Conservation (phyloP, 1,140 invertebrate genomes). For the Temnothorax longispinosus region DNA sequence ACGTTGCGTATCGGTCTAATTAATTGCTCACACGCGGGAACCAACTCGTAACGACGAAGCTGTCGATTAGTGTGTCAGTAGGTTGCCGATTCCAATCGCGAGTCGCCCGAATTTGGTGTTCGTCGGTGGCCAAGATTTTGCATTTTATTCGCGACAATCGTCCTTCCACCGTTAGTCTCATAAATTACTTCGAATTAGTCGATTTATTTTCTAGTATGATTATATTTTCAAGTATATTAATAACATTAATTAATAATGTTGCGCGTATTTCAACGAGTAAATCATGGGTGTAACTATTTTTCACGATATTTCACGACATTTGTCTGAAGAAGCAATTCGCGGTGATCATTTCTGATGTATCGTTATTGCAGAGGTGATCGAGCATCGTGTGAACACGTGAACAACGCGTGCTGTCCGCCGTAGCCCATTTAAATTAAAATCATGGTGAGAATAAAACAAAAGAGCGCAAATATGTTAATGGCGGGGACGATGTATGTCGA, state of each 20-base stretch:
- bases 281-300: no score
- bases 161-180: not conserved
- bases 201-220: not conserved
- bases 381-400: not conserved
- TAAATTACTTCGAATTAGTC: not conserved
- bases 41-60: conserved; percentile 59
- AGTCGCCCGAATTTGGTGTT: conserved; percentile 79
- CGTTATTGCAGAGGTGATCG: not conserved
- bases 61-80: conserved; percentile 82
- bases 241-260: not conserved
- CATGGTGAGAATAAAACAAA: not conserved
- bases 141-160: not conserved
- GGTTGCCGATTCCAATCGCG: conserved; percentile 80
- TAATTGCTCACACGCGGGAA: not conserved
- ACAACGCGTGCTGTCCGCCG: not conserved
- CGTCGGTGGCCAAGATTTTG: conserved; percentile 69
- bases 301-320: not conserved
- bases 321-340: not conserved
- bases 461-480: conserved; percentile 26
- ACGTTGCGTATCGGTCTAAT: not conserved
- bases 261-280: not conserved
- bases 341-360: not conserved
- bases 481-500: not conserved
- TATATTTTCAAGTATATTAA: not conserved
- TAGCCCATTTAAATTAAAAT: not conserved